Conservation (phyloP, 2,113 vertebrate species). For the Nestor notabilis region DNA sequence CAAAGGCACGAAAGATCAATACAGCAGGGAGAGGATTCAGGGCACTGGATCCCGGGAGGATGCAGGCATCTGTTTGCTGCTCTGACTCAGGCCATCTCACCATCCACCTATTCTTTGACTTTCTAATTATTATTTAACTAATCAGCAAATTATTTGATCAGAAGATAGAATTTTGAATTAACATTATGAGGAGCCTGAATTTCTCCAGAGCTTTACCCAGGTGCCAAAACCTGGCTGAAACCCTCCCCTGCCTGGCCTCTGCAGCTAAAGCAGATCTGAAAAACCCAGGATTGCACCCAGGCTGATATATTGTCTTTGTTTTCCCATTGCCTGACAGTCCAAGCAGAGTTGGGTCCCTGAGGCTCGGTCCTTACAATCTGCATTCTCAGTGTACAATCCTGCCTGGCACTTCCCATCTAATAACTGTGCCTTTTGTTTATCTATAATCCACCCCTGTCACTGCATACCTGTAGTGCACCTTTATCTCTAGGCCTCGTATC, state of each 20-base stretch:
- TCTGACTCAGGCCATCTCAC: background rate
- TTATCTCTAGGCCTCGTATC: constrained; percentile 72
- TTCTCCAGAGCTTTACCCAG: background rate
- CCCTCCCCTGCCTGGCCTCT: background rate
- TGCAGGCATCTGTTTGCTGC: background rate
- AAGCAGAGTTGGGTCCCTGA: background rate
- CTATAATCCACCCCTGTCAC: constrained; percentile 69
- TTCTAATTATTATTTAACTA: background rate
- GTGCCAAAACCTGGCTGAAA: background rate
- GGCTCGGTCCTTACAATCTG: constrained; percentile 16
- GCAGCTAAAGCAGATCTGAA: background rate
- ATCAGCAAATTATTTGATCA: background rate
- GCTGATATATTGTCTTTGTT: background rate
- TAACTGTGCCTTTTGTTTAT: constrained; percentile 54
- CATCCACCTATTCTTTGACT: background rate
- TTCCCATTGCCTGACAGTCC: background rate
- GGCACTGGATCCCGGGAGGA: background rate
- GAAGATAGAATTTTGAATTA: background rate
- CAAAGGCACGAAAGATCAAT: background rate
- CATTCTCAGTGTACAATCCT: constrained; percentile 31
- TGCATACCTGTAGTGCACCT: constrained; percentile 69
- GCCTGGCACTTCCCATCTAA: constrained; percentile 19
- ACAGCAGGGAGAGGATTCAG: fast-evolving
- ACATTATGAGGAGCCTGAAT: background rate
- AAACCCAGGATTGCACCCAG: background rate